phyloP scores from a whole-genome alignment of 2,113 vertebrate genomes.

The Chauna torquata region DNA sequence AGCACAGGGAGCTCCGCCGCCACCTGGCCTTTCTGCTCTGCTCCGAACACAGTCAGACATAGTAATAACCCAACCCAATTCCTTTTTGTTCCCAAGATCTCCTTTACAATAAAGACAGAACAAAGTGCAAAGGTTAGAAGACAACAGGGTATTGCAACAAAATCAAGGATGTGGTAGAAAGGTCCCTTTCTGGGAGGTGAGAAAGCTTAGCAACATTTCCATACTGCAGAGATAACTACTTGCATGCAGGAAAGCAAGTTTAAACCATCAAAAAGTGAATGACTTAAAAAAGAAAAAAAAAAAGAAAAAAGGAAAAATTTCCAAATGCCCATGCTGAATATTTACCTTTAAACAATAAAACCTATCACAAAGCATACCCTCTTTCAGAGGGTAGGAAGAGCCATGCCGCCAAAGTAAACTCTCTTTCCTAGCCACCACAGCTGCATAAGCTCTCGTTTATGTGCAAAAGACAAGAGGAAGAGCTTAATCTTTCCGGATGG shows the following conservation, averaged over 20 bases:
- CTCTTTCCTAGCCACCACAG: background rate
- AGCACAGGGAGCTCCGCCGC: background rate
- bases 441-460: background rate
- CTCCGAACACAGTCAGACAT: background rate
- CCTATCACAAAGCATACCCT: background rate
- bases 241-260: background rate
- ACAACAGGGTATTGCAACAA: background rate
- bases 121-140: background rate
- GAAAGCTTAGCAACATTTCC: background rate
- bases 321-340: background rate
- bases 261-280: background rate
- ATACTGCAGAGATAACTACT: background rate
- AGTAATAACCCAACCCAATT: background rate
- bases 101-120: background rate
- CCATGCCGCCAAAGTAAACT: background rate
- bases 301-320: background rate
- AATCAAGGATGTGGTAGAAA: background rate
- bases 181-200: background rate
- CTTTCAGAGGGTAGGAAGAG: background rate
- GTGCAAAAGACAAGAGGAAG: background rate
- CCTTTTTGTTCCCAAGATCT: background rate
- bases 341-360: background rate
- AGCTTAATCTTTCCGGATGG: background rate
- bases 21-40: background rate
- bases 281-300: background rate